Evolutionary conservation across 2,888 invertebrate species (phyloP).

Genomic region (Caenorhabditis angaria): DNA sequence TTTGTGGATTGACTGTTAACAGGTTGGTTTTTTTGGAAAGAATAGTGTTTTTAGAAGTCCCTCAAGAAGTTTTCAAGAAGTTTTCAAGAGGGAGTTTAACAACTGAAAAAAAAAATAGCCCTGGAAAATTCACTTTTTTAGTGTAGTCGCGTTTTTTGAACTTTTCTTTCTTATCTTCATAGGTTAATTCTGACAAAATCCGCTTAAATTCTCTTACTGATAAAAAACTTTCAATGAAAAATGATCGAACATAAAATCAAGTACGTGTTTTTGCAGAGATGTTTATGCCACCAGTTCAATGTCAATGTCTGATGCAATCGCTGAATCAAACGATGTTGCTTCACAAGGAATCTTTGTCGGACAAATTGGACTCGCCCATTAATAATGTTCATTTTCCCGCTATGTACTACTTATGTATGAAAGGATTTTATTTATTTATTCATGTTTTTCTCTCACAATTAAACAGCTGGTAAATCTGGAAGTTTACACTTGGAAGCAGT

Average conservation of each 20-base stretch:
- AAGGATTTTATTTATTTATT: slow-evolving; percentile 11
- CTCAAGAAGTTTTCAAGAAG: too few species aligned
- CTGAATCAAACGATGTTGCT: slow-evolving; percentile 12
- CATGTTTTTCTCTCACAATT: too few species aligned
- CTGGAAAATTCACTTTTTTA: too few species aligned
- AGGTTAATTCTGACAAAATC: too few species aligned
- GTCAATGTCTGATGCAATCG: slow-evolving; percentile 13
- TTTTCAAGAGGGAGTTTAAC: too few species aligned
- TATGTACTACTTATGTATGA: slow-evolving; percentile 1
- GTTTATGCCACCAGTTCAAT: slow-evolving; percentile 33
- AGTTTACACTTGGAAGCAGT: slow-evolving; percentile 64
- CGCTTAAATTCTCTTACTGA: too few species aligned
- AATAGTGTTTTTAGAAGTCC: too few species aligned
- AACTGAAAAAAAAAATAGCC: too few species aligned
- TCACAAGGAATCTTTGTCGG: background rate
- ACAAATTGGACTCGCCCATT: slow-evolving; percentile 7
- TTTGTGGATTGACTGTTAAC: slow-evolving; percentile 49
- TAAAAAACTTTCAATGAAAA: too few species aligned
- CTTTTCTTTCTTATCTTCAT: too few species aligned
- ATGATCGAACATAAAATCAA: background rate
- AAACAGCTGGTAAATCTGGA: slow-evolving; percentile 42
- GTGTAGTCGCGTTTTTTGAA: too few species aligned
- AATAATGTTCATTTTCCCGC: slow-evolving; percentile 7
- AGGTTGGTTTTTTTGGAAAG: slow-evolving; percentile 5
- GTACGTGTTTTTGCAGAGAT: slow-evolving; percentile 15